phyloP scores from a whole-genome alignment of 2,888 invertebrate genomes.

The Luffia ferchaultella region DNA sequence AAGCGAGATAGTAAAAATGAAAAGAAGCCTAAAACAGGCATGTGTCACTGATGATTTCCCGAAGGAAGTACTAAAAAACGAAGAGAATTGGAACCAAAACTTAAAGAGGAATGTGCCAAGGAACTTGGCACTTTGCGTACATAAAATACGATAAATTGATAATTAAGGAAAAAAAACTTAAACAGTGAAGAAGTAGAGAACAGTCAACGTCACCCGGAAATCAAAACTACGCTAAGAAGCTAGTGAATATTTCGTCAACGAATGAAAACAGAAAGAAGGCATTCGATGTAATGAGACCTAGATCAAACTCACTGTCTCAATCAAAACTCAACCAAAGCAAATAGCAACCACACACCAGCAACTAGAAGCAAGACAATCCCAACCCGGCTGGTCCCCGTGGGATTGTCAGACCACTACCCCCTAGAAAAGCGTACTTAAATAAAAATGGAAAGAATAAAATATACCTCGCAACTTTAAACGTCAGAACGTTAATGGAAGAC shows the following conservation, averaged over 20 bases:
- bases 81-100: slow-evolving; percentile 6
- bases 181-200: slow-evolving; percentile 12
- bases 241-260: background rate
- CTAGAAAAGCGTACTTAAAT: slow-evolving; percentile 6
- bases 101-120: slow-evolving; percentile 10
- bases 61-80: slow-evolving; percentile 2
- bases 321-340: slow-evolving; percentile 1
- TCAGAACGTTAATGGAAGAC: slow-evolving; percentile 11
- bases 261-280: slow-evolving; percentile 9
- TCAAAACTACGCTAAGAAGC: slow-evolving; percentile 6
- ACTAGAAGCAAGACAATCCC: slow-evolving; percentile 14
- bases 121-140: slow-evolving; percentile 1
- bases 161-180: slow-evolving; percentile 9
- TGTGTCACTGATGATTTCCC: background rate
- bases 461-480: slow-evolving; percentile 12
- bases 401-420: slow-evolving; percentile 14
- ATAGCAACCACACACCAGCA: slow-evolving; percentile 9
- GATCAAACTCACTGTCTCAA: slow-evolving; percentile 9
- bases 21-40: background rate
- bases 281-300: slow-evolving; percentile 13
- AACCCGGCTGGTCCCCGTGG: slow-evolving; percentile 17
- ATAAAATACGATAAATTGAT: slow-evolving; percentile 7
- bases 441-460: slow-evolving; percentile 7
- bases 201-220: slow-evolving; percentile 9
- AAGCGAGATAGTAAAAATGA: background rate